Conservation (phyloP, 2,113 vertebrate genomes). For the Casuarius casuarius region DNA sequence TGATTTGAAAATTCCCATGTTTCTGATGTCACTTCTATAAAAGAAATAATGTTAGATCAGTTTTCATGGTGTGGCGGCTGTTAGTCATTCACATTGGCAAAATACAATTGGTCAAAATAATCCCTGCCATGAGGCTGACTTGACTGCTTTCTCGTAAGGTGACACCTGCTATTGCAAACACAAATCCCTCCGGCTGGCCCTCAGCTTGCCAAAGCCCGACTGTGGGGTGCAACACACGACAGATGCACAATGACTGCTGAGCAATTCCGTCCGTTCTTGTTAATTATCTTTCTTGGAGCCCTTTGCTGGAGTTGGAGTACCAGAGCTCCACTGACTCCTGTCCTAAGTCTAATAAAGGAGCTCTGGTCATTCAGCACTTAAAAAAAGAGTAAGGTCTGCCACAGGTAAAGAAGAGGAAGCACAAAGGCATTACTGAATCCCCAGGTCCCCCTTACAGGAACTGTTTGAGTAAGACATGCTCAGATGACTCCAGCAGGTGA, state of each 20-base stretch:
- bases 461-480: background rate
- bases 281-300: background rate
- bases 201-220: background rate
- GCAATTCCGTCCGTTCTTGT: background rate
- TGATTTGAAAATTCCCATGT: background rate
- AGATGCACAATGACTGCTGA: background rate
- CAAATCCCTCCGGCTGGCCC: background rate
- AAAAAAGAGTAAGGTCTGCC: background rate
- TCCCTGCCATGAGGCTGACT: background rate
- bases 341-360: background rate
- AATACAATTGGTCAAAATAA: background rate
- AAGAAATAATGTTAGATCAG: background rate
- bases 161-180: background rate
- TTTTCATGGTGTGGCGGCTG: background rate
- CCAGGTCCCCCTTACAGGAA: background rate
- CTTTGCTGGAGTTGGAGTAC: background rate
- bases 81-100: background rate
- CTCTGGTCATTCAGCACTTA: background rate
- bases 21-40: background rate
- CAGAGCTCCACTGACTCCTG: accelerated
- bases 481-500: background rate
- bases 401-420: background rate
- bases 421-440: background rate
- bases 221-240: background rate
- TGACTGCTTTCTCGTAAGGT: background rate